Percentiles rank a stretch among this genome's conserved stretches.
Evolutionary conservation across 2,797 vertebrate genomes (phyloP).

Genomic region (Peromyscus attwateri): DNA sequence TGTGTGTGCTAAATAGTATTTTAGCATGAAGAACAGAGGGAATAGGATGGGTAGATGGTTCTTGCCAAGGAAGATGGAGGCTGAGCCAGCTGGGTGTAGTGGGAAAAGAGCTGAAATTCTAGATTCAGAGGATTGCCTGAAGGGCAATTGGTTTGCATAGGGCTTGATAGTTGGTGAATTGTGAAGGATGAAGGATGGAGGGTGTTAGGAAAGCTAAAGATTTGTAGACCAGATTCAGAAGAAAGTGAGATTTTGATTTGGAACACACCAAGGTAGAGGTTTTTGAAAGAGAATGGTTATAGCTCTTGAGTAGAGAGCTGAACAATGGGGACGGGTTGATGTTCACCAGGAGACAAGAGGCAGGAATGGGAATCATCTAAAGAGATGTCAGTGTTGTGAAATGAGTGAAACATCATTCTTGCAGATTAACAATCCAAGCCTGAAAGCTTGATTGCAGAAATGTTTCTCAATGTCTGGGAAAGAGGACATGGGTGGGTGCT

Average conservation of each 20-base stretch:
- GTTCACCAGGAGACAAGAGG: not conserved
- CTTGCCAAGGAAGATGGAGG: not conserved
- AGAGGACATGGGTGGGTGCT: not conserved
- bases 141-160: not conserved
- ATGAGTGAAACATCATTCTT: not conserved
- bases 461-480: not conserved
- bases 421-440: not conserved
- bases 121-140: not conserved
- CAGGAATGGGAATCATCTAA: not conserved
- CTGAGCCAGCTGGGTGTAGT: not conserved
- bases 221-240: not conserved
- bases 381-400: not conserved
- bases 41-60: not conserved
- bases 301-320: not conserved
- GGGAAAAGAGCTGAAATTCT: not conserved
- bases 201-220: not conserved
- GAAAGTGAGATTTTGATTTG: constrained; percentile 15
- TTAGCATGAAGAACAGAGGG: not conserved
- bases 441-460: not conserved
- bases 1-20: not conserved
- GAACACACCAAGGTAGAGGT: not conserved
- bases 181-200: not conserved
- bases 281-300: not conserved
- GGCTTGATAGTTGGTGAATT: not conserved
- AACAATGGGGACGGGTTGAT: no score